Conservation (phyloP, 2,888 invertebrate species). For the Mechanitis messenoides region DNA sequence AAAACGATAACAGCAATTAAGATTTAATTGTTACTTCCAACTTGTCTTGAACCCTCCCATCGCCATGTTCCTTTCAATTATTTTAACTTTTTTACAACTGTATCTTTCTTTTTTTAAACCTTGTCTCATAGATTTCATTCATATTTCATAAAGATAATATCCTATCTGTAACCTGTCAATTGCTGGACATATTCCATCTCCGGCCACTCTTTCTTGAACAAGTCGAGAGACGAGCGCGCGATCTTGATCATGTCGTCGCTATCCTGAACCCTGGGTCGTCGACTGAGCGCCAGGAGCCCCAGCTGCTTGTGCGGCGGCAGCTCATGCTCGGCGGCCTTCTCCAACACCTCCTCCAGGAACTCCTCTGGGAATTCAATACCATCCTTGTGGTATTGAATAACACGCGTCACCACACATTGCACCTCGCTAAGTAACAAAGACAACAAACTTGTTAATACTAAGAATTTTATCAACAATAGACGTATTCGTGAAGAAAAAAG, state of each 20-base stretch:
- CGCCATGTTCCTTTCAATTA: no score
- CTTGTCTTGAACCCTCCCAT: no score
- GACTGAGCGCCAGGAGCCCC: conserved; percentile 46
- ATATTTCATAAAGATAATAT: no score
- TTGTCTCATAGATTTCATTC: no score
- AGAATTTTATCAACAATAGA: no score
- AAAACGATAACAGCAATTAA: no score
- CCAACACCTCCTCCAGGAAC: conserved; percentile 40
- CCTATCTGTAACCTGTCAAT: conserved; percentile 40
- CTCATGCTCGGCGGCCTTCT: conserved; percentile 35
- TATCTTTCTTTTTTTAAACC: no score
- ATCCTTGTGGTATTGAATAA: conserved; percentile 53
- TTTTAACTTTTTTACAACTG: no score
- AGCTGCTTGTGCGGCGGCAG: conserved; percentile 54
- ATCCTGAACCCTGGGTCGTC: conserved; percentile 34
- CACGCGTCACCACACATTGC: conserved; percentile 41
- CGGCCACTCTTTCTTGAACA: conserved; percentile 53
- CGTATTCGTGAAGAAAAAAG: no score
- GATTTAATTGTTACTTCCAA: no score
- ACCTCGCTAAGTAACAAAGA: conserved; percentile 41
- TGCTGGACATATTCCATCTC: conserved; percentile 34
- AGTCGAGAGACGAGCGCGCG: conserved; percentile 45
- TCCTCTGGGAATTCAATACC: conserved; percentile 49
- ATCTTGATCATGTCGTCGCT: conserved; percentile 43
- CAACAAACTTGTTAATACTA: background rate